Evolutionary conservation across 2,888 invertebrate species (phyloP).

Genomic region (Apotomis capreana): DNA sequence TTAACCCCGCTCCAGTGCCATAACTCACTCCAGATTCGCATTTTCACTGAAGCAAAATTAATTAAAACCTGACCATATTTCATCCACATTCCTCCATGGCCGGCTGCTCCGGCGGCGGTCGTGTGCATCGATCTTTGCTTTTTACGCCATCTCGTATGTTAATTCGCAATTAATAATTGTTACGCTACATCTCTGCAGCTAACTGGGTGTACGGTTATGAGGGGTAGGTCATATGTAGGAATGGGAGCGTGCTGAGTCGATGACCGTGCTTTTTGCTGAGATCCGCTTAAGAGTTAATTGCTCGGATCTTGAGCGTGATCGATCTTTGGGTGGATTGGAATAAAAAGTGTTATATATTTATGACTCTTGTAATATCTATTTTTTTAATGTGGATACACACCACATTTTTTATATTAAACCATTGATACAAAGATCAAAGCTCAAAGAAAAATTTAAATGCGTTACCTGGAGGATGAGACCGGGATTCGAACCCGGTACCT

Average conservation of each 20-base stretch:
- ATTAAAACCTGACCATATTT: constrained; percentile 39
- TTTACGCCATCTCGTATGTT: constrained; percentile 51
- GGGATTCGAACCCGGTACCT: too few relatives aligned
- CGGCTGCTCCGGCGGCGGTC: constrained; percentile 54
- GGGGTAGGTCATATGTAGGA: constrained; percentile 58
- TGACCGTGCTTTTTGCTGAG: constrained; percentile 45
- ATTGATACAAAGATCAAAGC: too few relatives aligned
- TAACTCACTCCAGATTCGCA: constrained; percentile 39
- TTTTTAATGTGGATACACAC: too few relatives aligned
- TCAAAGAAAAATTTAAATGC: too few relatives aligned
- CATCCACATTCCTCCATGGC: constrained; percentile 40
- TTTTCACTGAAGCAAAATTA: constrained; percentile 42
- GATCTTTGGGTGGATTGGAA: constrained; percentile 28
- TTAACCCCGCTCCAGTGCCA: constrained; percentile 8
- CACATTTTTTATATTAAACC: too few relatives aligned
- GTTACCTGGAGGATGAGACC: too few relatives aligned
- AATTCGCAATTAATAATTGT: constrained; percentile 61
- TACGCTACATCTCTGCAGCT: constrained; percentile 52
- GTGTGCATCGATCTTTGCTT: constrained; percentile 62
- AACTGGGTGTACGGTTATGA: constrained; percentile 50
- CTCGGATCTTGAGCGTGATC: constrained; percentile 32
- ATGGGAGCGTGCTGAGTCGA: constrained; percentile 61
- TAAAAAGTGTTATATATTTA: background rate
- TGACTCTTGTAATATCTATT: too few relatives aligned
- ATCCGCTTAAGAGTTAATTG: constrained; percentile 40